Percentiles rank a stretch among this genome's conserved stretches.
These are phyloP conservation scores for Podargus strigoides DNA, from an alignment of 2,797 vertebrate species.

Conservation along the genomic window DNA sequence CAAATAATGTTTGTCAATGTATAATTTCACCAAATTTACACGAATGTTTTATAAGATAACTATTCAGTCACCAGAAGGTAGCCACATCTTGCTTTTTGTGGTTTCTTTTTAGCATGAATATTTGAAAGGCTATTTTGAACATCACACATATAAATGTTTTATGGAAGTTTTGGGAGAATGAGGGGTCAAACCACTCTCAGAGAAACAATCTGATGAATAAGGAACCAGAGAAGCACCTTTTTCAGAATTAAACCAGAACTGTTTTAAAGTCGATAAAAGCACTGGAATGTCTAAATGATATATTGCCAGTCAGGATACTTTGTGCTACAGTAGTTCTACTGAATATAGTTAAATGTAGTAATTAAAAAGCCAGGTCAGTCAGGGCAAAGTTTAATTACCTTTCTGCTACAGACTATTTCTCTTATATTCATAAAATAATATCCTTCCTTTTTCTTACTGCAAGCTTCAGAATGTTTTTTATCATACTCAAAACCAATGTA, in stretches of 20 bases:
- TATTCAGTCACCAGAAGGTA: not conserved
- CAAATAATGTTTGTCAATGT: not conserved
- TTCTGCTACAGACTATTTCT: not conserved
- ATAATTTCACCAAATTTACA: not conserved
- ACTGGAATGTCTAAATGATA: not conserved
- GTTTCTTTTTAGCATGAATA: not conserved
- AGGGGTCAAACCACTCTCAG: rapidly evolving
- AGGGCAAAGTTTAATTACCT: conserved; percentile 5
- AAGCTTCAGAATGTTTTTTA: not conserved
- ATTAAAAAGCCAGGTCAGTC: not conserved
- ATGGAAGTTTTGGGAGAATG: not conserved
- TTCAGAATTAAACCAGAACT: not conserved
- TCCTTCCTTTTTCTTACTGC: not conserved
- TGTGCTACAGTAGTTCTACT: not conserved
- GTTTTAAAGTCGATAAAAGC: not conserved
- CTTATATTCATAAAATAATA: not conserved
- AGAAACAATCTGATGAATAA: not conserved
- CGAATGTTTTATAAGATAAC: not conserved
- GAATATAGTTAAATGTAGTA: not conserved
- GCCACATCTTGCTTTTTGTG: not conserved
- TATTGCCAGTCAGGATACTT: not conserved
- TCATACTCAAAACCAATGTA: not conserved
- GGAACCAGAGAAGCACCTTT: not conserved
- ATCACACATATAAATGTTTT: not conserved
- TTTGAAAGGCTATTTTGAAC: not conserved